Conservation (phyloP, 2,888 invertebrate species). For the Epirrhoe alternata region DNA sequence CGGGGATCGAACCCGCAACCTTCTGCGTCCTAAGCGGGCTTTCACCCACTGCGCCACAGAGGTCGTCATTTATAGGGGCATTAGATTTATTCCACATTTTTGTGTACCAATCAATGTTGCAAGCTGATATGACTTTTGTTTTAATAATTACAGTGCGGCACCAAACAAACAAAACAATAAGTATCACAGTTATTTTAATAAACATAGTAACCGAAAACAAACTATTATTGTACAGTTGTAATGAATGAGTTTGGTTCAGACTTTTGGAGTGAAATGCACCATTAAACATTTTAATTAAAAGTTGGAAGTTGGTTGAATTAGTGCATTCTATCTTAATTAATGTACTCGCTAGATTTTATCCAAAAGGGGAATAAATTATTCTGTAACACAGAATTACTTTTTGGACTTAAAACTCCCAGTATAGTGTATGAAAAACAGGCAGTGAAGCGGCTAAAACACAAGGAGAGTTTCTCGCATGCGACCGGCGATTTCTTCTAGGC, state of each 20-base stretch:
- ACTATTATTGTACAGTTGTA: conserved; percentile 13
- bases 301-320: conserved; percentile 33
- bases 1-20: no score
- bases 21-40: no score
- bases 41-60: no score
- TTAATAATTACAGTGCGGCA: no score
- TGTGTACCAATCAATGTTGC: no score
- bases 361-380: conserved; percentile 5
- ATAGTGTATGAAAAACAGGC: background rate
- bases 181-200: background rate
- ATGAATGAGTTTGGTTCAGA: conserved; percentile 22
- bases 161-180: background rate
- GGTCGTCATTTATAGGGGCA: no score
- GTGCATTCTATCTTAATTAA: conserved; percentile 30
- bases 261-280: conserved; percentile 31
- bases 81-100: no score
- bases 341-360: conserved; percentile 26
- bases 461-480: no score
- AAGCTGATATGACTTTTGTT: no score
- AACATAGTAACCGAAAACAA: conserved; percentile 12
- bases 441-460: no score
- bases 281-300: conserved; percentile 35
- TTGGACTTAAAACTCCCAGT: background rate
- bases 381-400: conserved; percentile 1
- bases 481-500: no score